phyloP scores from a whole-genome alignment of 2,797 vertebrate genomes.

The Acridotheres tristis region DNA sequence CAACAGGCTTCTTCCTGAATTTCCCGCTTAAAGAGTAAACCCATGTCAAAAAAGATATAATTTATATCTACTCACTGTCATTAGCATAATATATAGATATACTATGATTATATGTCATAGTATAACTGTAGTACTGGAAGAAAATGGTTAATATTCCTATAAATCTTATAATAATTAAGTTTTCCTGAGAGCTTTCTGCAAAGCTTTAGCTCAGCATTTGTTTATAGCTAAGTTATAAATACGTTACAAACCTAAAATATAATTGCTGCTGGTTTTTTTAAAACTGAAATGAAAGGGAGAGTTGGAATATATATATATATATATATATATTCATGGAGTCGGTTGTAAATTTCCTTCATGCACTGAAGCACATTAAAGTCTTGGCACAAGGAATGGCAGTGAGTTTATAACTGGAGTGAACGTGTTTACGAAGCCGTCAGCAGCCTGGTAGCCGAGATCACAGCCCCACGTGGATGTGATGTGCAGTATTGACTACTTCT shows the following conservation, averaged over 20 bases:
- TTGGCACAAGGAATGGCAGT: constrained; percentile 28
- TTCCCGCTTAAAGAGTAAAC: not conserved
- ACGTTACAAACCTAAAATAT: not conserved
- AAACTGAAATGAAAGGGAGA: constrained; percentile 10
- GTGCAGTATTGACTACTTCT: not conserved
- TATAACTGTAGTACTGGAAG: not conserved
- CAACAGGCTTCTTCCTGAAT: not conserved
- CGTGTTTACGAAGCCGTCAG: not conserved
- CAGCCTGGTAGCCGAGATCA: not conserved
- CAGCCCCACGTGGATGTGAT: not conserved
- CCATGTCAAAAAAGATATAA: not conserved
- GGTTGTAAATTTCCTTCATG: constrained; percentile 51
- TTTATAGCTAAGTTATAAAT: constrained; percentile 35
- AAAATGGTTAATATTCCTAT: not conserved
- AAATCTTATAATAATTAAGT: not conserved
- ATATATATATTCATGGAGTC: not conserved
- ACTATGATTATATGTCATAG: not conserved
- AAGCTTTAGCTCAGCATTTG: constrained; percentile 15
- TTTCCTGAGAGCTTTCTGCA: constrained; percentile 18
- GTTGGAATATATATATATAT: constrained; percentile 19
- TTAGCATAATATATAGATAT: not conserved
- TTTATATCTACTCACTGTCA: not conserved
- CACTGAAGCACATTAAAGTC: constrained; percentile 63
- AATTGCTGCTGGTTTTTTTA: constrained; percentile 40
- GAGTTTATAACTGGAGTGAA: constrained; percentile 36